Percentiles rank a stretch among this genome's conserved stretches.
Conservation (phyloP, 2,797 vertebrate genomes). For the Crypturellus tataupa region DNA sequence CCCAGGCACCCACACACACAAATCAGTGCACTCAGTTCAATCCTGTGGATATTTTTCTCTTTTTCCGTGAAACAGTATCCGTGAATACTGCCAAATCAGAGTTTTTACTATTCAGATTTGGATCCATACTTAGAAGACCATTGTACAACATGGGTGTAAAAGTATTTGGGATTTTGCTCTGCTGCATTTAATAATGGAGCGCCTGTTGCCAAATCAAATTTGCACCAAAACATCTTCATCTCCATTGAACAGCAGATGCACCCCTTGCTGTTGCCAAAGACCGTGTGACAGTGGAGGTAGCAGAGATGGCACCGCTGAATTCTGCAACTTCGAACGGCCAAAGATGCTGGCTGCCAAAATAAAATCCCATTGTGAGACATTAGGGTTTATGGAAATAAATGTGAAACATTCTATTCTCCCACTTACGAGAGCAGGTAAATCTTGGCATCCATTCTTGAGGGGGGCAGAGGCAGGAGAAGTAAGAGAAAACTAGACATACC, state of each 20-base stretch:
- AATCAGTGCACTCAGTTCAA: neutral
- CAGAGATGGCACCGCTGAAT: neutral
- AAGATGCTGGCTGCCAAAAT: neutral
- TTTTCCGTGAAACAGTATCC: neutral
- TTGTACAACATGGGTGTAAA: accelerated
- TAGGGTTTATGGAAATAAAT: neutral
- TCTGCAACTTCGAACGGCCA: neutral
- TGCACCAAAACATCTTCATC: neutral
- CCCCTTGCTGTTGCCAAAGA: neutral
- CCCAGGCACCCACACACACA: neutral
- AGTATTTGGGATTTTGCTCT: neutral
- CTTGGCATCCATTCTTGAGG: neutral
- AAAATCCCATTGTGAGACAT: neutral
- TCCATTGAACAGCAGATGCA: neutral
- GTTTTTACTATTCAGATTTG: accelerated
- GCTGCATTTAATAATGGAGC: neutral
- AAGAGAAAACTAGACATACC: neutral
- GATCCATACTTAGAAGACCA: neutral
- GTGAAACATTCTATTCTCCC: neutral
- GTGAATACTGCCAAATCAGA: neutral
- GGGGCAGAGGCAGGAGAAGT: neutral
- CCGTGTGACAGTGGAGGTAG: accelerated
- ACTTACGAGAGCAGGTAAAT: neutral
- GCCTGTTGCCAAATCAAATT: neutral
- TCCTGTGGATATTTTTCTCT: accelerated